A percentile compares a stretch with the other conserved stretches of the same genome.
phyloP scores from a whole-genome alignment of 2,113 vertebrate genomes.

The Smithornis capensis region DNA sequence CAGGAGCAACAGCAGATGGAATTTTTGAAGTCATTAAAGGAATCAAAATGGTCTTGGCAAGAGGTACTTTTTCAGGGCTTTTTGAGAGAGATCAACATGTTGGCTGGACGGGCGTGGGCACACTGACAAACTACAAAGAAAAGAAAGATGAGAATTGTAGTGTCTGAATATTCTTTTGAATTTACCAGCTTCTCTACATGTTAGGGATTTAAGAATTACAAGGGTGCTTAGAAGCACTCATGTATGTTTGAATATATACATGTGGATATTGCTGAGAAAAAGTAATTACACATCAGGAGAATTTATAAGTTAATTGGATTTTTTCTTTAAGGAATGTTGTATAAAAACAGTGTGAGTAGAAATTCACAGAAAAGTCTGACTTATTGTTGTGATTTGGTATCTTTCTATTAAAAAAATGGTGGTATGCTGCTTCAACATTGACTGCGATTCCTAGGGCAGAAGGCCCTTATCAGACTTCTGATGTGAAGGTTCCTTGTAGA shows the following conservation, averaged over 20 bases:
- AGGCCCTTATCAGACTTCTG: background rate
- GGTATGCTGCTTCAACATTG: fast-evolving
- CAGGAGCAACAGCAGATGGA: background rate
- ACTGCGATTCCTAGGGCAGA: background rate
- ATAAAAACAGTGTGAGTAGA: background rate
- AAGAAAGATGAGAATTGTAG: background rate
- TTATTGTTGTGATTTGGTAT: background rate
- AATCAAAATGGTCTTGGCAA: background rate
- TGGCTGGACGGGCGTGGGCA: background rate
- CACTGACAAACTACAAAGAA: background rate
- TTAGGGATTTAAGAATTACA: background rate
- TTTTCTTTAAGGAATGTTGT: background rate
- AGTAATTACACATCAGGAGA: background rate
- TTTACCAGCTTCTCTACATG: background rate
- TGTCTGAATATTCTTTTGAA: background rate
- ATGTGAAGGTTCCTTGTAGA: background rate
- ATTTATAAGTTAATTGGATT: background rate
- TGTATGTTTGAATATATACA: background rate
- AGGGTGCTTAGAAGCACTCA: background rate
- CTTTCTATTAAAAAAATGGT: background rate
- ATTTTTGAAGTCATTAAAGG: background rate
- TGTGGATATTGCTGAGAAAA: background rate
- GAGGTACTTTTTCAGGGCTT: background rate
- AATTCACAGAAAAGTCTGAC: background rate
- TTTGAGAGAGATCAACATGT: background rate